A percentile compares a stretch with the other conserved stretches of the same genome.
Conservation (phyloP, 2,797 vertebrate genomes). For the Girardinus metallicus region DNA sequence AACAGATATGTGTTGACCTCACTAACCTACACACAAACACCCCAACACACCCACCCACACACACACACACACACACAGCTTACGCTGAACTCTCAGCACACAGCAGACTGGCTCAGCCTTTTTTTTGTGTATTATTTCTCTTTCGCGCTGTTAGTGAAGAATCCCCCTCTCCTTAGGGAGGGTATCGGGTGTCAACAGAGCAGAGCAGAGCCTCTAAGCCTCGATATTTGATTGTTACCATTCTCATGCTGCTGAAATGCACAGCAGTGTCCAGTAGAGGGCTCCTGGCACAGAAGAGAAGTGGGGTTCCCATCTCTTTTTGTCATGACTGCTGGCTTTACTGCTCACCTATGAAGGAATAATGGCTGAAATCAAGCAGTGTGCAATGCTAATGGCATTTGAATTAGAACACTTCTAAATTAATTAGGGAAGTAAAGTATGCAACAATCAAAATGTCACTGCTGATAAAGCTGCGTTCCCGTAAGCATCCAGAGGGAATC, state of each 20-base stretch:
- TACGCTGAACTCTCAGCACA: conserved; percentile 14
- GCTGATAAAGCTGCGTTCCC: conserved; percentile 70
- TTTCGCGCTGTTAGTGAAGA: conserved; percentile 44
- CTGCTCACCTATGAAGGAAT: conserved; percentile 63
- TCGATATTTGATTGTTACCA: conserved; percentile 42
- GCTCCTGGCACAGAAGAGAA: conserved; percentile 50
- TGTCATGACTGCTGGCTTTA: conserved; percentile 62
- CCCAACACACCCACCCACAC: neutral
- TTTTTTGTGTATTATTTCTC: conserved; percentile 37
- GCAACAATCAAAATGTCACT: conserved; percentile 74
- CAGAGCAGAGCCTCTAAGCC: conserved; percentile 50
- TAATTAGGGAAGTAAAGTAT: conserved; percentile 74
- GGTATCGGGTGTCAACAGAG: conserved; percentile 46
- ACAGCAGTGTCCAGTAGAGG: conserved; percentile 68
- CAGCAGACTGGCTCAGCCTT: conserved; percentile 28
- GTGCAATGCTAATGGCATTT: conserved; percentile 72
- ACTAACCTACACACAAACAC: neutral
- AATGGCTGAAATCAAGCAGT: conserved; percentile 69
- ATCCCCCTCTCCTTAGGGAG: conserved; percentile 37
- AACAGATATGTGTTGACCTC: neutral
- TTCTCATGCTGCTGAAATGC: conserved; percentile 15
- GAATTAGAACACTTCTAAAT: conserved; percentile 76
- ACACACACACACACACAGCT: conserved; percentile 7
- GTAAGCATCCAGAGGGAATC: conserved; percentile 57
- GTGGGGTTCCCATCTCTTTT: conserved; percentile 38